Evolutionary conservation across 2,113 vertebrate species (phyloP).

Genomic region (Syngnathus floridae): DNA sequence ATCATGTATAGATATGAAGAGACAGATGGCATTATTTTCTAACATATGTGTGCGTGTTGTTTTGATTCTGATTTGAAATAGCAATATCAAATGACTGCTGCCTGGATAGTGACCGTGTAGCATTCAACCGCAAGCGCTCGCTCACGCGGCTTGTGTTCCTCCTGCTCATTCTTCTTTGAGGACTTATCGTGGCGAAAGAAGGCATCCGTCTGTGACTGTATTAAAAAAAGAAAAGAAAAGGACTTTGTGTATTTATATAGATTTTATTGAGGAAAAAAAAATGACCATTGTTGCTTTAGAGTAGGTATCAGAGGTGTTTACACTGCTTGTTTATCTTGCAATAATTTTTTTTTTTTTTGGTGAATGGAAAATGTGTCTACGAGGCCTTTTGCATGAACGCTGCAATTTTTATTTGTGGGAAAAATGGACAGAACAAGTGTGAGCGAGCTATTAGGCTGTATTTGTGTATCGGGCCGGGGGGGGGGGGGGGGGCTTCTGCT

Average conservation of each 20-base stretch:
- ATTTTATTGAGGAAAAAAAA: conserved; percentile 74
- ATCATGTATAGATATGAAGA: conserved; percentile 32
- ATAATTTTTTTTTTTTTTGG: conserved; percentile 71
- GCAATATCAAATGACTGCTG: conserved; percentile 73
- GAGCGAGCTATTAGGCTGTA: conserved; percentile 67
- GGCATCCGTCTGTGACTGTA: conserved; percentile 69
- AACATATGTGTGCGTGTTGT: conserved; percentile 54
- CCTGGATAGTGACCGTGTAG: conserved; percentile 68
- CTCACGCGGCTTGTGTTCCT: conserved; percentile 59
- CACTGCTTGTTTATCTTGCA: conserved; percentile 80
- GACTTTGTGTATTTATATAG: conserved; percentile 83
- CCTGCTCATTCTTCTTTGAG: conserved; percentile 59
- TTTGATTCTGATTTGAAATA: conserved; percentile 56
- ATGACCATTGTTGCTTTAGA: conserved; percentile 76
- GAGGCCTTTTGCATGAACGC: conserved; percentile 80
- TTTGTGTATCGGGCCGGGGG: conserved; percentile 32
- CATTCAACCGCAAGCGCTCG: conserved; percentile 64
- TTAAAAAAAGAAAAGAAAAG: conserved; percentile 51
- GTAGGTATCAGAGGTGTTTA: conserved; percentile 76
- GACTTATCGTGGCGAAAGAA: conserved; percentile 59
- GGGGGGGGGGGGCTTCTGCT: background rate
- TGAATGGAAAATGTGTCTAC: conserved; percentile 71
- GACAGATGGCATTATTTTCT: conserved; percentile 40
- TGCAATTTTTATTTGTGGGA: conserved; percentile 61
- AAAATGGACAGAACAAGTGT: conserved; percentile 52